Conservation (phyloP, 2,797 vertebrate species). For the Syngnathus rostellatus region DNA sequence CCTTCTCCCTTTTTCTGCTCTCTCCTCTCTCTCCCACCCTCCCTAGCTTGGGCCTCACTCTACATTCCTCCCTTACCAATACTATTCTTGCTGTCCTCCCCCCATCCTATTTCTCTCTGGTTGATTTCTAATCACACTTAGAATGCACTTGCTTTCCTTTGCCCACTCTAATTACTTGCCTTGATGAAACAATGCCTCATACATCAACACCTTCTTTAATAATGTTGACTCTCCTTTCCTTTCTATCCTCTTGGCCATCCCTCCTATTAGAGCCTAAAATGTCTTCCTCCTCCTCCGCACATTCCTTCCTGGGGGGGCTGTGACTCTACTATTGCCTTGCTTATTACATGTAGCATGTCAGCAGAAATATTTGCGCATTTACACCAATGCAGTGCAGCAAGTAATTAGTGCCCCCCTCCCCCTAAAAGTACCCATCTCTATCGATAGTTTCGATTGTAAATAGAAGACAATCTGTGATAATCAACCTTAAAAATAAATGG, state of each 20-base stretch:
- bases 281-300: slow-evolving; percentile 39
- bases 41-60: slow-evolving; percentile 54
- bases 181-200: slow-evolving; percentile 45
- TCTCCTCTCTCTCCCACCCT: slow-evolving; percentile 26
- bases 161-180: slow-evolving; percentile 49
- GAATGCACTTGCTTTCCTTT: slow-evolving; percentile 28
- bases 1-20: slow-evolving; percentile 18
- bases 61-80: slow-evolving; percentile 58
- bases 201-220: slow-evolving; percentile 40
- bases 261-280: slow-evolving; percentile 26
- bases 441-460: too few species aligned
- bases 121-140: slow-evolving; percentile 46
- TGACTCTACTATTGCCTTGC: slow-evolving; percentile 19
- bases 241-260: slow-evolving; percentile 30
- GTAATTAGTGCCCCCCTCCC: too few species aligned
- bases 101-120: slow-evolving; percentile 22
- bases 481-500: too few species aligned
- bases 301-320: slow-evolving; percentile 25
- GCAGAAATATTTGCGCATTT: neutral
- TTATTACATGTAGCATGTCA: slow-evolving; percentile 20
- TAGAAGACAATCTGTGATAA: too few species aligned
- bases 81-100: slow-evolving; percentile 44
- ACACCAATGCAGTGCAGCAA: neutral
- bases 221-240: slow-evolving; percentile 27
- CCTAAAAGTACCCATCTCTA: too few species aligned